Conservation (phyloP, 2,113 vertebrate genomes). For the Gnathonemus longibarbis region DNA sequence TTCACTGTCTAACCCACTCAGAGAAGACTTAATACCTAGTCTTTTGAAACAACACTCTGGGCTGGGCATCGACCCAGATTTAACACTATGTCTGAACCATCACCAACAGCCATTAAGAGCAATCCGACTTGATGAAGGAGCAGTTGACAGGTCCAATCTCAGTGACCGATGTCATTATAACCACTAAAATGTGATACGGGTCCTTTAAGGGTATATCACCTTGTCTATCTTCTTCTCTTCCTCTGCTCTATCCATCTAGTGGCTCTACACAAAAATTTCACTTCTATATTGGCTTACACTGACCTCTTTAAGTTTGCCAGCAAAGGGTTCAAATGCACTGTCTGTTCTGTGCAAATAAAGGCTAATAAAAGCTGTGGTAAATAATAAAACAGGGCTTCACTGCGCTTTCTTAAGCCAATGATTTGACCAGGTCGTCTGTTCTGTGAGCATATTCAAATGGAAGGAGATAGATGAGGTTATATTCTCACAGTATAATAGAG, state of each 20-base stretch:
- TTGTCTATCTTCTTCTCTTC: constrained; percentile 47
- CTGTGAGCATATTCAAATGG: constrained; percentile 16
- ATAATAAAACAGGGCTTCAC: neutral
- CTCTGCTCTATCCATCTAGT: constrained; percentile 45
- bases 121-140: constrained; percentile 57
- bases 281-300: constrained; percentile 35
- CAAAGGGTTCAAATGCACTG: neutral
- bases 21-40: constrained; percentile 14
- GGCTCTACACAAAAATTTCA: constrained; percentile 27
- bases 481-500: constrained; percentile 16
- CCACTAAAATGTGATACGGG: constrained; percentile 62
- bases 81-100: constrained; percentile 50
- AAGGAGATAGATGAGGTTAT: constrained; percentile 17
- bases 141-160: constrained; percentile 60
- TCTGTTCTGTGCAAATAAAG: neutral
- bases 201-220: constrained; percentile 63
- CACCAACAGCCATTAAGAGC: constrained; percentile 59
- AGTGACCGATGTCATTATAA: constrained; percentile 65
- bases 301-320: constrained; percentile 24
- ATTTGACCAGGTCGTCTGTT: constrained; percentile 4
- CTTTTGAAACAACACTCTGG: constrained; percentile 39
- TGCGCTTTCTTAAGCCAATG: neutral
- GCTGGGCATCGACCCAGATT: constrained; percentile 43
- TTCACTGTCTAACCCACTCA: constrained; percentile 22
- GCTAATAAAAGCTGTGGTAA: constrained; percentile 5